Base-by-base conservation (phyloP, 2,113 vertebrate species). In the Malurus melanocephalus region DNA sequence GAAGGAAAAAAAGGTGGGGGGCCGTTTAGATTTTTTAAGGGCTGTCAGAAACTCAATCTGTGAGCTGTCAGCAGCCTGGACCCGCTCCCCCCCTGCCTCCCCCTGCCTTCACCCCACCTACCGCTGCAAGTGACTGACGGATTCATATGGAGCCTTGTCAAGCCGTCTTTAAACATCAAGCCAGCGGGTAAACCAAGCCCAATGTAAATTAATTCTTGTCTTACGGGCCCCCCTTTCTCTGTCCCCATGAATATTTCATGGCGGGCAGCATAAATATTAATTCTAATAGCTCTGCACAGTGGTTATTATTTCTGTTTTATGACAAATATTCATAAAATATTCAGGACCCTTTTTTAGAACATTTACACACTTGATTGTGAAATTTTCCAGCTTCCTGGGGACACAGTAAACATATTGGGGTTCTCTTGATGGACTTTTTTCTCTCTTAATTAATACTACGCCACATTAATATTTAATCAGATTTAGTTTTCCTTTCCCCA, bases 241-340 rank as follows among this genome's bases (percentile, higher is more conserved):
- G 94, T 97, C 97, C 97, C 98, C 97, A 99, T 99, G 98, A 99
- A 99, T 99, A 99, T 99, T 99, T 99, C 98, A 99, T 99, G 98
- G 97, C 95, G 71, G 97, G 98, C 94, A 96, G 96, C 98, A 99
- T 99, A 99, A 99, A 99, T 99, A 99, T 99, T 99, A 98, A 99
- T 99, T 98, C 98, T 98, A 99, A 99, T 99, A 98, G 98, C 98
- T 98, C 98, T 98, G 98, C 98, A 98, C 98, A 97, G 97, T 97
- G 98, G 98, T 99, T 99, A 99, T 99, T 99, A 98, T 99, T 98
- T 98, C 98, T 98, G 97, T 98, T 97, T 98, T 97, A 97, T 98
- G 97, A 98, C 98, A 99, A 99, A 99, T 98, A 98, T 98, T 98
- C 98, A 99, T 99, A 98, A 99, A 97, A 98, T 98, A 99, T 99